phyloP scores from a whole-genome alignment of 1,140 invertebrate species.

The Drosophila miranda region DNA sequence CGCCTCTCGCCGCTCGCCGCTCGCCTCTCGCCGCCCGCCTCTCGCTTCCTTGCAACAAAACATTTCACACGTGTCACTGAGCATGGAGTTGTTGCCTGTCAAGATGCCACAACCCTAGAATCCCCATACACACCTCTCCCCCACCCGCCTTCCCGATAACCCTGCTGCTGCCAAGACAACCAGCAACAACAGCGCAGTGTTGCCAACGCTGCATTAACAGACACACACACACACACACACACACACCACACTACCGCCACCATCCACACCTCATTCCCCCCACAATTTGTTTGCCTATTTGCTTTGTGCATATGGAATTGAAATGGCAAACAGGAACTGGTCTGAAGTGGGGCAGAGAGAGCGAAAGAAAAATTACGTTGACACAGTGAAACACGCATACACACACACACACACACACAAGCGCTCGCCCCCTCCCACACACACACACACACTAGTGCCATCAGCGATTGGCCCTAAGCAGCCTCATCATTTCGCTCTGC shows the following conservation, averaged over 20 bases:
- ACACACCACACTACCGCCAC: background rate
- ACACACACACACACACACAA: conserved; percentile 27
- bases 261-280: background rate
- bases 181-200: conserved; percentile 14
- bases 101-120: conserved; percentile 45
- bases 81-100: conserved; percentile 67
- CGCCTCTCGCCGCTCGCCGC: too few species aligned
- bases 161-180: conserved; percentile 58
- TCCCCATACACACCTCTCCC: background rate
- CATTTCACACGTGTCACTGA: conserved; percentile 76
- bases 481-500: conserved; percentile 2
- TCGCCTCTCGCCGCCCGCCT: background rate
- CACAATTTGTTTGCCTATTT: conserved; percentile 72
- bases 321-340: conserved; percentile 69
- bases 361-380: conserved; percentile 72
- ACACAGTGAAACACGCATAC: conserved; percentile 50
- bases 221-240: conserved; percentile 22
- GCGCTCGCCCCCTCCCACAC: conserved; percentile 12
- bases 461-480: conserved; percentile 27
- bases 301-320: conserved; percentile 76
- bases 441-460: conserved; percentile 9
- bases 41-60: conserved; percentile 39
- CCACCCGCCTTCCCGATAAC: conserved; percentile 10
- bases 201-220: conserved; percentile 31
- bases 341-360: conserved; percentile 51